Conservation (phyloP, 2,797 vertebrate genomes). For the Rhinichthys osculus region DNA sequence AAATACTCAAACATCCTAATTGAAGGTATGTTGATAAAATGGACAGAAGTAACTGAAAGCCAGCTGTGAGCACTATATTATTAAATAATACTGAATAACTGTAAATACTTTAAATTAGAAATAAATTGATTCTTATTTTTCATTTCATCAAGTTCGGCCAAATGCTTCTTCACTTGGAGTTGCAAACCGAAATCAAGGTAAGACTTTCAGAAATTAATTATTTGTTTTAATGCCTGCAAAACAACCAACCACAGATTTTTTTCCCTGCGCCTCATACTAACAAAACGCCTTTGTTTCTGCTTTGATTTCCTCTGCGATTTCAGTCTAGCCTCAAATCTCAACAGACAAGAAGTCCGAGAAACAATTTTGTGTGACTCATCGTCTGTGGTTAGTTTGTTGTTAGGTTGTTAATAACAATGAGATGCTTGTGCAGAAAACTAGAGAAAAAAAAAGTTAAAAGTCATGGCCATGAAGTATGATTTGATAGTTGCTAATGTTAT, state of each 20-base stretch:
- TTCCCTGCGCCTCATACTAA: slow-evolving; percentile 45
- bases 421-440: not conserved
- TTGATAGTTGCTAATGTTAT: not conserved
- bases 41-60: not conserved
- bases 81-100: not conserved
- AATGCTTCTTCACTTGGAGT: slow-evolving; percentile 99
- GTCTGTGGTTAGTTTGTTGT: not conserved
- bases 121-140: slow-evolving; percentile 47
- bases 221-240: not conserved
- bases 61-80: not conserved
- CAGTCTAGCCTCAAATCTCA: not conserved
- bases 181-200: slow-evolving; percentile 99
- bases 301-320: not conserved
- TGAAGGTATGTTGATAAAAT: slow-evolving; percentile 1
- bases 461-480: not conserved
- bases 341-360: not conserved
- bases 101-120: not conserved
- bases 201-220: slow-evolving; percentile 69
- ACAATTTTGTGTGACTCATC: not conserved
- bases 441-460: not conserved
- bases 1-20: not conserved
- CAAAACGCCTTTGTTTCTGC: not conserved
- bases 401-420: not conserved
- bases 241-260: slow-evolving; percentile 32
- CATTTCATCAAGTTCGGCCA: slow-evolving; percentile 90